phyloP scores from a whole-genome alignment of 2,113 vertebrate genomes.

The Chloebia gouldiae region DNA sequence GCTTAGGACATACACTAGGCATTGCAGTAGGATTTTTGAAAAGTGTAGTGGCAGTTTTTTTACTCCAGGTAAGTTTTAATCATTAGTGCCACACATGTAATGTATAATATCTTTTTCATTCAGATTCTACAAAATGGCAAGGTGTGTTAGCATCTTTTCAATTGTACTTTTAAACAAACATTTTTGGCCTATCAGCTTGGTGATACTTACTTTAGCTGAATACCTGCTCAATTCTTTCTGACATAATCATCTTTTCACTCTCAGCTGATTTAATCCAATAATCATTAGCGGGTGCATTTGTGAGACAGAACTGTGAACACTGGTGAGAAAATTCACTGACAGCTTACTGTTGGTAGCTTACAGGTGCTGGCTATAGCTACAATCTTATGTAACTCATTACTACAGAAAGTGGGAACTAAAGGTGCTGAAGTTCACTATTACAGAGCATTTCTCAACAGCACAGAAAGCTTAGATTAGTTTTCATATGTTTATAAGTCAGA shows the following conservation, averaged over 20 bases:
- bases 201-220: background rate
- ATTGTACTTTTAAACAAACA: background rate
- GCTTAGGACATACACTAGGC: background rate
- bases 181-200: background rate
- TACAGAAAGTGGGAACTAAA: background rate
- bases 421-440: background rate
- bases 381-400: background rate
- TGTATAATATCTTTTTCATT: background rate
- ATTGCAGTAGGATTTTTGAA: background rate
- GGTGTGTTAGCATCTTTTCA: background rate
- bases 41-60: background rate
- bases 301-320: background rate
- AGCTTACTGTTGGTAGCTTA: background rate
- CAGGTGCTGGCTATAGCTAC: background rate
- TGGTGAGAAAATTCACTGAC: background rate
- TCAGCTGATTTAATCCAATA: background rate
- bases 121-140: background rate
- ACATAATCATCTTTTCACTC: background rate
- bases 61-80: background rate
- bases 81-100: background rate
- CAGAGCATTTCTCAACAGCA: background rate
- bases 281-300: background rate
- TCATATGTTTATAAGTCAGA: background rate
- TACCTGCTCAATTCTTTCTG: background rate
- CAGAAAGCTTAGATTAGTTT: background rate